Conservation (phyloP, 2,113 vertebrate species). For the Bos javanicus region DNA sequence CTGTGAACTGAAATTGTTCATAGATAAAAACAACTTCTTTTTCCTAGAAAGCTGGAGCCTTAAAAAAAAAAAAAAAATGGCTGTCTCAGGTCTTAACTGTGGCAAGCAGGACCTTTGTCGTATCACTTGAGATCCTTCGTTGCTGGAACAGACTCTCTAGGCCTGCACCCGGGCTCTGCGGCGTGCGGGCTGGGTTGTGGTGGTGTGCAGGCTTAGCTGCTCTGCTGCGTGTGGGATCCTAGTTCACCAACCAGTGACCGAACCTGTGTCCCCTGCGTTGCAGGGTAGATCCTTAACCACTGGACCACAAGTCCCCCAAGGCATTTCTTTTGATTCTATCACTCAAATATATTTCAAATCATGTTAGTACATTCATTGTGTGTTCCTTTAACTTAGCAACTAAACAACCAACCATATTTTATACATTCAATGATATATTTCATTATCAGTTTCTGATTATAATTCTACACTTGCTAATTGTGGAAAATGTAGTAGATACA, state of each 20-base stretch:
- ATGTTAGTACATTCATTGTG: not conserved
- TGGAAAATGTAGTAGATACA: not conserved
- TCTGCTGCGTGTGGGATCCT: not conserved
- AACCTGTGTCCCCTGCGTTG: not conserved
- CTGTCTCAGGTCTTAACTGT: not conserved
- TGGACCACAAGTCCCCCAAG: not conserved
- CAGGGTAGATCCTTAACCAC: not conserved
- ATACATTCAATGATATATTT: not conserved
- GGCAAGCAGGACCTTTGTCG: not conserved
- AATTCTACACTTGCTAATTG: not conserved
- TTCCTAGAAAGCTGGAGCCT: not conserved
- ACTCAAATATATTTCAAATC: not conserved
- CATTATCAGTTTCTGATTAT: not conserved
- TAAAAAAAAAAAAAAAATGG: not conserved
- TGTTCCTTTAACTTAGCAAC: not conserved
- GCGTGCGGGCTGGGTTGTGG: accelerated
- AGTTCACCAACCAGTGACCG: not conserved
- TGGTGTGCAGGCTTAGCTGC: not conserved
- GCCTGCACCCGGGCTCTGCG: not conserved
- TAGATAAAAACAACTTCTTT: not conserved
- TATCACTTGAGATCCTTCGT: accelerated
- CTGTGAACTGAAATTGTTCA: not conserved
- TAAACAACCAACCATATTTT: not conserved
- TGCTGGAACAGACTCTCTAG: not conserved
- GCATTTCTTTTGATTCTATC: not conserved